A percentile compares a stretch with the other conserved stretches of the same genome.
Conservation (phyloP, 2,113 vertebrate species). For the Corapipo altera region DNA sequence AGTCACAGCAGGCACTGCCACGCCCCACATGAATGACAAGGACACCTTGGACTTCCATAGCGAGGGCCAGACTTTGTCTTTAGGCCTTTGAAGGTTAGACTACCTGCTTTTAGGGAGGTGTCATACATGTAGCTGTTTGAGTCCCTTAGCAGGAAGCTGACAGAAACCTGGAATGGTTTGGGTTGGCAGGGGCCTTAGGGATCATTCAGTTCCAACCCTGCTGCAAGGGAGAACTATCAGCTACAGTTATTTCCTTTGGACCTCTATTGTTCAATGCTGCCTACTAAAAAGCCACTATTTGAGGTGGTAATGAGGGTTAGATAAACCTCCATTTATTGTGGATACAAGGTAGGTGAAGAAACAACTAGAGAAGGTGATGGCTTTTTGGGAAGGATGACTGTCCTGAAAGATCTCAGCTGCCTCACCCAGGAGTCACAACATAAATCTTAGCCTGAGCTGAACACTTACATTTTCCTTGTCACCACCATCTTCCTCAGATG, state of each 20-base stretch:
- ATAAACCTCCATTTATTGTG: not conserved
- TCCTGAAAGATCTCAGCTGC: not conserved
- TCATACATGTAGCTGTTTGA: not conserved
- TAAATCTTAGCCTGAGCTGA: not conserved
- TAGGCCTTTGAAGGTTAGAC: not conserved
- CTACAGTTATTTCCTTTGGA: not conserved
- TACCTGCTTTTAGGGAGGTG: not conserved
- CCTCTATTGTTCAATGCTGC: not conserved
- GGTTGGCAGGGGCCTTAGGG: not conserved
- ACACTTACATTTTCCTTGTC: not conserved
- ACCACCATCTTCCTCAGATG: not conserved
- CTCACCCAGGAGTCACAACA: not conserved
- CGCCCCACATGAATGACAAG: not conserved
- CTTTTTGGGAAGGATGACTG: not conserved
- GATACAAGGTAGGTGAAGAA: not conserved
- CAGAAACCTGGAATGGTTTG: accelerated
- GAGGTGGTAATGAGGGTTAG: not conserved
- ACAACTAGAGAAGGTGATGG: not conserved
- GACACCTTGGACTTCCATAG: not conserved
- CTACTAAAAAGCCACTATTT: not conserved
- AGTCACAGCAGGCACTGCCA: not conserved
- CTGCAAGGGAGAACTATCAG: not conserved
- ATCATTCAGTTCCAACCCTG: not conserved
- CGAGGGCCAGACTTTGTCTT: not conserved
- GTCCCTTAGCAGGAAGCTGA: not conserved